These are phyloP conservation scores for Condylura cristata DNA, from an alignment of 2,113 vertebrate genomes.

Conservation along the genomic window DNA sequence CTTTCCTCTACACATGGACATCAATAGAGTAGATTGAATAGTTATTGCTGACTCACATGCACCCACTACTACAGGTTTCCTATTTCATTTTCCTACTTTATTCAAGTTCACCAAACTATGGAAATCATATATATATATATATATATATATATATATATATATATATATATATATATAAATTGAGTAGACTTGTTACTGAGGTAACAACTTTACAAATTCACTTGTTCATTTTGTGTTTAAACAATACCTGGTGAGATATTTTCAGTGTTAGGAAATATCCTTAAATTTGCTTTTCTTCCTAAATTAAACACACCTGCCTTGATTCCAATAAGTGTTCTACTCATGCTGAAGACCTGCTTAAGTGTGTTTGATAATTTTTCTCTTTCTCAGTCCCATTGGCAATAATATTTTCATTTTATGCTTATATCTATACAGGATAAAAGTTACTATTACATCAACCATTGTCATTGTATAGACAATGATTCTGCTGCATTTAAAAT, in stretches of 20 bases:
- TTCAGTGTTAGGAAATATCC: conserved; percentile 23
- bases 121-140: background rate
- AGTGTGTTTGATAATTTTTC: background rate
- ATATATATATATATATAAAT: background rate
- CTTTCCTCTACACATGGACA: background rate
- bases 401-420: background rate
- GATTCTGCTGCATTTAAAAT: conserved; percentile 34
- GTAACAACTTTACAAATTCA: conserved; percentile 10
- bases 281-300: background rate
- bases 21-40: background rate
- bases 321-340: background rate
- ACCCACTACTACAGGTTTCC: background rate
- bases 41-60: background rate
- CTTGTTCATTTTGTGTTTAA: too few species aligned
- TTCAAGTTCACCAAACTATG: background rate
- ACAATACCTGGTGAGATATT: background rate
- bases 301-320: conserved; percentile 37
- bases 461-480: background rate
- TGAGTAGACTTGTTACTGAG: background rate
- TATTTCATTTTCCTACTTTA: background rate
- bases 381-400: conserved; percentile 36
- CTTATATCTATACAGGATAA: background rate
- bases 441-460: conserved; percentile 13
- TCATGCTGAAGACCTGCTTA: background rate
- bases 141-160: background rate